These are phyloP conservation scores for Oligia strigilis DNA, from an alignment of 2,888 invertebrate genomes.

Conservation along the genomic window DNA sequence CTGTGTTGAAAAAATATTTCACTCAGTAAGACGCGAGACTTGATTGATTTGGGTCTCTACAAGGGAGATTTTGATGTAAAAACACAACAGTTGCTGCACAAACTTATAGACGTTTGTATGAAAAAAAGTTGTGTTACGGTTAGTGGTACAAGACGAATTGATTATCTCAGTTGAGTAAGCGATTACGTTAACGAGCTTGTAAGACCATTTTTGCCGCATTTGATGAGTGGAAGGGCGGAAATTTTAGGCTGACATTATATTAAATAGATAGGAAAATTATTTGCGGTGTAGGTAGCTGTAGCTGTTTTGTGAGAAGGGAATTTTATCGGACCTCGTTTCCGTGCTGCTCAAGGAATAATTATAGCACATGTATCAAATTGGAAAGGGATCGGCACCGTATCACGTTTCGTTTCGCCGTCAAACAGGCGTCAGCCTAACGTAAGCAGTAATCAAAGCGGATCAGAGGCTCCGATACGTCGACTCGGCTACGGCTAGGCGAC, in stretches of 20 bases:
- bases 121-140: background rate
- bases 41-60: background rate
- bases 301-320: background rate
- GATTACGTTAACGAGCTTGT: slow-evolving; percentile 52
- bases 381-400: too few species aligned
- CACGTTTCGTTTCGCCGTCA: too few species aligned
- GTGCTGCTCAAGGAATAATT: background rate
- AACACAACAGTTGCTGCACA: background rate
- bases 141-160: slow-evolving; percentile 50
- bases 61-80: background rate
- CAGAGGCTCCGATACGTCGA: too few species aligned
- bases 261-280: slow-evolving; percentile 21
- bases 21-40: background rate
- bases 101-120: background rate
- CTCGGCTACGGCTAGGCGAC: too few species aligned
- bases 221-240: slow-evolving; percentile 23
- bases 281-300: background rate
- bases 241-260: slow-evolving; percentile 13
- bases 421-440: too few species aligned
- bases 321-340: background rate
- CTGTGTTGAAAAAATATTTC: background rate
- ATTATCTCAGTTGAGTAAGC: slow-evolving; percentile 63
- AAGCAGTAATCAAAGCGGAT: too few species aligned
- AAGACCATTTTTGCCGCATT: slow-evolving; percentile 50
- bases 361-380: too few species aligned